Evolutionary conservation across 2,888 invertebrate genomes (phyloP), one percentile per base, ranked within the genome.

Genomic region (Diaphora mendica): DNA sequence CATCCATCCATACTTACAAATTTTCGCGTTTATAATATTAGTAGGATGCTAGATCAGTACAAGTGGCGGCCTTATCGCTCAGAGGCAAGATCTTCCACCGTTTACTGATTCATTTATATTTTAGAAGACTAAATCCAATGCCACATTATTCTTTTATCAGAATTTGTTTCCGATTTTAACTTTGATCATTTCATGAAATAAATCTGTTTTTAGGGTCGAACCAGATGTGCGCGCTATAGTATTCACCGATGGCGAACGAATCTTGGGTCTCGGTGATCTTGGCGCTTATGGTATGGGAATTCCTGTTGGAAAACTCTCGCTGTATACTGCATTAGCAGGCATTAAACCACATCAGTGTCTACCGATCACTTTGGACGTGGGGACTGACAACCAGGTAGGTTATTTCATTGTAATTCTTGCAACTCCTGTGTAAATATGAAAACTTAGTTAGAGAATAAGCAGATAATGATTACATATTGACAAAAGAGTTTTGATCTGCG

Each of bases 211-310:
- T 89, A 97, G 98, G 98, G 98, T 98, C 0, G 98, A 98, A 94
- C 97, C 97, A 62, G 97, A 98, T 88, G 98, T 98, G 4, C 97
- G 98, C 75, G 98, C 98, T 20, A 97, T 98, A 88, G 98, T 98
- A 70, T 99, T 99, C 70, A 99, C 99, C 0, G 99, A 99, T 88
- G 99, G 99, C 51, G 99, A 99, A 91, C 97, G 99, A 72, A 99
- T 99, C 90, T 96, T 99, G 82, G 99, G 99, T 82, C 96, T 99
- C 64, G 99, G 99, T 9, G 99, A 99, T 92, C 96, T 99, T 70
- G 99, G 99, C 0, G 99, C 99, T 2, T 98, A 98, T 88, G 99
- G 99, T 39, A 99, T 99, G 99, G 99, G 99, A 75, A 99, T 99
- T 86, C 99, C 99, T 0, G 99, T 99, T 17, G 99, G 99, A 35